phyloP scores from a whole-genome alignment of 2,888 invertebrate species.

The Dryobota labecula region DNA sequence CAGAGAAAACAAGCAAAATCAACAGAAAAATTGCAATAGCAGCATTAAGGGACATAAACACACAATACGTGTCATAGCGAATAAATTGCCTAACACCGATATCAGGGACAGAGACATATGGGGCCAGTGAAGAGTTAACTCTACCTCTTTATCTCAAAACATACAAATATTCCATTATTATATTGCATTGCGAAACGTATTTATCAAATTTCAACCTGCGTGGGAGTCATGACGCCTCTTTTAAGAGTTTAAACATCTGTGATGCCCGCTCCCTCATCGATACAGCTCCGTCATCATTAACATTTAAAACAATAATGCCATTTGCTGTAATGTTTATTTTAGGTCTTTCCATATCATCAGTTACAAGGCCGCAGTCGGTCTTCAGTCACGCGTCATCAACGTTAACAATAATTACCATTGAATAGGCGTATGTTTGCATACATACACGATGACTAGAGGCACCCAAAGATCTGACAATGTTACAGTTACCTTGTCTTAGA shows the following conservation, averaged over 20 bases:
- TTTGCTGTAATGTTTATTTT: conserved; percentile 63
- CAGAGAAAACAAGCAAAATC: conserved; percentile 75
- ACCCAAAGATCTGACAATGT: conserved; percentile 74
- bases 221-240: conserved; percentile 63
- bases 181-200: conserved; percentile 71
- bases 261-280: conserved; percentile 51
- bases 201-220: conserved; percentile 71
- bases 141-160: conserved; percentile 70
- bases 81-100: conserved; percentile 83
- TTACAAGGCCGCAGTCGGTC: conserved; percentile 75
- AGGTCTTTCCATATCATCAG: conserved; percentile 69
- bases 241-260: conserved; percentile 69
- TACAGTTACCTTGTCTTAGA: conserved; percentile 85
- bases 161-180: conserved; percentile 78
- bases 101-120: conserved; percentile 80
- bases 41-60: conserved; percentile 71
- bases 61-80: conserved; percentile 82
- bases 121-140: conserved; percentile 72
- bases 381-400: conserved; percentile 80
- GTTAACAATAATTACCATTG: conserved; percentile 78
- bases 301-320: conserved; percentile 64
- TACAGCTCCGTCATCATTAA: conserved; percentile 55
- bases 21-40: conserved; percentile 77
- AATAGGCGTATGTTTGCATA: conserved; percentile 68
- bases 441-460: conserved; percentile 64